Evolutionary conservation across 1,140 invertebrate genomes (phyloP), one percentile per base, ranked within the genome.

Genomic region (Achatina immaculata): DNA sequence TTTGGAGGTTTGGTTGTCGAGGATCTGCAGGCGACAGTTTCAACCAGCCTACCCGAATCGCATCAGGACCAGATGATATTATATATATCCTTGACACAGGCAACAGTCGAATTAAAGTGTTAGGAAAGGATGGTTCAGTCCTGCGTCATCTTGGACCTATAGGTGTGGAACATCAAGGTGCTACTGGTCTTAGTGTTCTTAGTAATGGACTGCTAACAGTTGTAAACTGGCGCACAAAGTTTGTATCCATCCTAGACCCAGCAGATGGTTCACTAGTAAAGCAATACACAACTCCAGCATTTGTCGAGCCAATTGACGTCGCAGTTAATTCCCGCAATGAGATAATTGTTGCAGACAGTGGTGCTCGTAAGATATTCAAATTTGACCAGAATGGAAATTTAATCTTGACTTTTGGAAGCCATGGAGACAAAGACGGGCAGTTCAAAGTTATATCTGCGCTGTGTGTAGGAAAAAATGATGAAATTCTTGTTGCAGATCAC

Each of bases 41-140:
- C 87, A 93, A 94, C 85, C 96, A 97, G 90, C 96, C 96, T 31
- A 96, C 96, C 6, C 94, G 95, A 3, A 92, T 97, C 0, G 94
- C 95, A 19, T 91, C 94, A 28, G 93, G 94, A 85, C 92, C 93
- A 65, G 92, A 92, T 78, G 92, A 93, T 75, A 62, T 78, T 0
- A 93, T 97, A 43, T 97, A 96, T 90, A 94, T 97, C 45, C 92
- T 97, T 31, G 96, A 97, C 90, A 97, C 96, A 6, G 96, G 96
- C n/a, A 98, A 98, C 91, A 96, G 95, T n/a, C 91, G 97, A 68
- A 95, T 98, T 40, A 96, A 96, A 91, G 89, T 92, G n/a, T 90
- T 97, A 24, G 93, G 93, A 80, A 89, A 91, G 69, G 93, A 95
- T 83, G 93, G 96, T 58, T 93, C 94, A 83, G 95, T 96, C 86